A percentile compares a stretch with the other conserved stretches of the same genome.
Conservation (phyloP, 2,797 vertebrate species). For the Hafferia zeledoni region DNA sequence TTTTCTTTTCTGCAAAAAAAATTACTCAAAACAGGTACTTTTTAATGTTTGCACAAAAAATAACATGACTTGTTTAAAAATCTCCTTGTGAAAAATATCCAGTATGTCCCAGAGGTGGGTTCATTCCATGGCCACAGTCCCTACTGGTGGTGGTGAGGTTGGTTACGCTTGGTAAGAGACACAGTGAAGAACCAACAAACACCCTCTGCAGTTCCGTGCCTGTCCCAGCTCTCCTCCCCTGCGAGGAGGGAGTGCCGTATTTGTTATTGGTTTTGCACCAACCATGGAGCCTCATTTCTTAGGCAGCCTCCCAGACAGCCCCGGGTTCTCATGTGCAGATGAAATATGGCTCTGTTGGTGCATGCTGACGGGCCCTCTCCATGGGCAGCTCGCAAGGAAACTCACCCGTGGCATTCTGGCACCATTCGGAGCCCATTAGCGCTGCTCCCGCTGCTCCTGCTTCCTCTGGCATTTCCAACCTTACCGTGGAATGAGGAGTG, state of each 20-base stretch:
- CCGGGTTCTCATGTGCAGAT: background rate
- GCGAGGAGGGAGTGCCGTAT: background rate
- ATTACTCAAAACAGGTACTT: background rate
- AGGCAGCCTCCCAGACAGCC: background rate
- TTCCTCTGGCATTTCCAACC: background rate
- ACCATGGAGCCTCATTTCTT: conserved; percentile 5
- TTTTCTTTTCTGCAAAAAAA: background rate
- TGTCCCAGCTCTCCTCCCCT: background rate
- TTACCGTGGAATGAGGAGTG: background rate
- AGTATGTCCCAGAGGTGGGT: background rate
- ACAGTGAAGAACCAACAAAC: background rate
- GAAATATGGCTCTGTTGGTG: conserved; percentile 28
- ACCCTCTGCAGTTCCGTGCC: background rate
- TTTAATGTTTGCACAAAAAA: background rate
- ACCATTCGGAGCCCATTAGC: conserved; percentile 31
- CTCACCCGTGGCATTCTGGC: conserved; percentile 29
- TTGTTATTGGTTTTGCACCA: background rate
- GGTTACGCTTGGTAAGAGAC: background rate
- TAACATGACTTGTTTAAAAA: background rate
- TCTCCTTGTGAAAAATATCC: background rate
- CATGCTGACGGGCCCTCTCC: conserved; percentile 3
- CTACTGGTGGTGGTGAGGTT: background rate
- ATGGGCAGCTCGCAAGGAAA: conserved; percentile 18
- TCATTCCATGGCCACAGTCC: background rate
- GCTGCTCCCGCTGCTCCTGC: conserved; percentile 45